Evolutionary conservation across 2,888 invertebrate species (phyloP).

Genomic region (Dryobota labecula): DNA sequence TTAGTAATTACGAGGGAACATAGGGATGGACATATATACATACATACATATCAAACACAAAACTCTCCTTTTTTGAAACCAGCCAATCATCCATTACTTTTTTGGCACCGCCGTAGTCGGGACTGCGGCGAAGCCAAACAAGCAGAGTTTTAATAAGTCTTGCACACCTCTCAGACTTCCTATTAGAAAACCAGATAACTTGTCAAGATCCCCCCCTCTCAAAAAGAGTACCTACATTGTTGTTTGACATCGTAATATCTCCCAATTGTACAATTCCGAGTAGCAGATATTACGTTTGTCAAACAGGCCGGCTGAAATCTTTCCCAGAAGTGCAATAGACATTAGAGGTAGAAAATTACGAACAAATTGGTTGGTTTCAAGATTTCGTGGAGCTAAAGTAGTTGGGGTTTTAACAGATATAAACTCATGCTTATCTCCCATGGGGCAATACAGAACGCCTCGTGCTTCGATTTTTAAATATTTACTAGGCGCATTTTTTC

Average conservation of each 20-base stretch:
- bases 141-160: no score
- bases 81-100: no score
- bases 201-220: not conserved
- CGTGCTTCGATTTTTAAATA: not conserved
- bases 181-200: not conserved
- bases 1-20: no score
- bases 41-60: no score
- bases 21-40: no score
- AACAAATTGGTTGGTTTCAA: slow-evolving; percentile 20
- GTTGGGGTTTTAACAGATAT: not conserved
- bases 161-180: no score
- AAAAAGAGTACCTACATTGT: not conserved
- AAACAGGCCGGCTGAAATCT: slow-evolving; percentile 33
- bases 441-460: not conserved
- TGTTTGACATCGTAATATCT: slow-evolving; percentile 33
- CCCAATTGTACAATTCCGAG: slow-evolving; percentile 30
- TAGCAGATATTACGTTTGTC: slow-evolving; percentile 23
- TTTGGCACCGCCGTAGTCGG: no score
- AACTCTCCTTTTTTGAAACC: no score
- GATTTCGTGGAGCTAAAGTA: not conserved
- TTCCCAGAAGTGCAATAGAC: slow-evolving; percentile 34
- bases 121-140: no score
- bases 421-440: not conserved
- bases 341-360: slow-evolving; percentile 24
- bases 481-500: not conserved